A percentile compares a stretch with the other conserved stretches of the same genome.
Evolutionary conservation across 2,113 vertebrate genomes (phyloP).

Genomic region (Macquaria ambigua): DNA sequence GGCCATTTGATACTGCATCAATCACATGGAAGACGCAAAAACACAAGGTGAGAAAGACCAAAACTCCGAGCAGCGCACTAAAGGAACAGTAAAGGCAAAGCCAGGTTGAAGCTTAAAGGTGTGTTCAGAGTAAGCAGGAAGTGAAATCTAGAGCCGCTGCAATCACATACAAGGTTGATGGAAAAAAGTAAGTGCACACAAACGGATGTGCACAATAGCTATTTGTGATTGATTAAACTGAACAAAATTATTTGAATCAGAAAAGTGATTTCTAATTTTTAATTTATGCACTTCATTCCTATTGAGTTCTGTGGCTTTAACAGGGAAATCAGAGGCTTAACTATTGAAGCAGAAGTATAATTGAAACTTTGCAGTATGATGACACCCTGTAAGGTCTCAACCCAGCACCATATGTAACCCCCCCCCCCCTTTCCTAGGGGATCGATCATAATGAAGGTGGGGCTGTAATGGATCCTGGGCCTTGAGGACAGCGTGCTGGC

Average conservation of each 20-base stretch:
- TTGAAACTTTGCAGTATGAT: neutral
- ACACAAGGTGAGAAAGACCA: neutral
- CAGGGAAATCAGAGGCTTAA: neutral
- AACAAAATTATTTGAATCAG: too few relatives aligned
- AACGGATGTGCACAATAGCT: neutral
- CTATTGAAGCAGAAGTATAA: neutral
- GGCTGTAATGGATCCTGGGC: conserved; percentile 8
- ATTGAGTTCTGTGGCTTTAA: neutral
- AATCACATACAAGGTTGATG: neutral
- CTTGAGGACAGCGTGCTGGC: conserved; percentile 9
- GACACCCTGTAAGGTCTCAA: neutral
- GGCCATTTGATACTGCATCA: too few relatives aligned
- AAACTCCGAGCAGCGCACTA: too few relatives aligned
- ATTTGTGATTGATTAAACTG: neutral
- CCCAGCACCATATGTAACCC: neutral
- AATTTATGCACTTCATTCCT: neutral
- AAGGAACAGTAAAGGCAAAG: neutral
- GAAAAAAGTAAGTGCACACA: neutral
- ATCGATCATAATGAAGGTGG: conserved; percentile 29
- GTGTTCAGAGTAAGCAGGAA: neutral
- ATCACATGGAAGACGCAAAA: too few relatives aligned
- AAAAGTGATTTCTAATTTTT: too few relatives aligned
- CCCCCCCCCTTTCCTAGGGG: neutral
- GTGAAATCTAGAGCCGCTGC: neutral
- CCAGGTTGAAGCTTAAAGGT: neutral